phyloP scores from a whole-genome alignment of 53 echinoderm and acorn worm genomes.

The Stichopus horrens region DNA sequence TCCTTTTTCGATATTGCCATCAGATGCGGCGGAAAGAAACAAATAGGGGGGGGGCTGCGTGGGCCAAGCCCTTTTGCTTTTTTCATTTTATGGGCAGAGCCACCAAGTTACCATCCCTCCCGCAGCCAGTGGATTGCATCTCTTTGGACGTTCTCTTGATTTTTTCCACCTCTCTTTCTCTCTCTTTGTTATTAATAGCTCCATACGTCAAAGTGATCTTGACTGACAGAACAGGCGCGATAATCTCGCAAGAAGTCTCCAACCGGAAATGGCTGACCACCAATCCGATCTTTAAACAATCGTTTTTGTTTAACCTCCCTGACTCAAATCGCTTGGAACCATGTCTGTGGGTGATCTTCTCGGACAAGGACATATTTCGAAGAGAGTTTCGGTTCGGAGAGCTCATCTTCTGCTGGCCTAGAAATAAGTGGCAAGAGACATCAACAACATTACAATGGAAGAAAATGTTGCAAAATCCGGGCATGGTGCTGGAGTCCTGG shows the following conservation, averaged over 20 bases:
- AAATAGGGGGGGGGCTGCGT: too few species aligned
- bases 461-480: constrained; percentile 13
- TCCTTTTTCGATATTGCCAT: too few species aligned
- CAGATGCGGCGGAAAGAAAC: too few species aligned
- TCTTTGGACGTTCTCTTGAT: too few species aligned
- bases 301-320: constrained; percentile 16
- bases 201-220: constrained; percentile 16
- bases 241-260: neutral
- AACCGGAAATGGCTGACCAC: neutral
- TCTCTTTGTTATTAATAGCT: neutral
- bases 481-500: neutral
- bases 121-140: too few species aligned
- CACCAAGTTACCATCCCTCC: too few species aligned
- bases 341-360: neutral
- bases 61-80: too few species aligned
- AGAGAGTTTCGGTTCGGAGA: neutral
- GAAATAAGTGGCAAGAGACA: constrained; percentile 8
- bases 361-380: neutral
- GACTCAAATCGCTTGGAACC: neutral
- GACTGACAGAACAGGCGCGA: neutral
- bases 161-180: too few species aligned
- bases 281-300: neutral
- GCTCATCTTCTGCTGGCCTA: constrained; percentile 23
- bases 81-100: too few species aligned
- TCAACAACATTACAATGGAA: constrained; percentile 22